Conservation (phyloP, 2,113 vertebrate genomes). For the Calyptommatus sinebrachiatus region DNA sequence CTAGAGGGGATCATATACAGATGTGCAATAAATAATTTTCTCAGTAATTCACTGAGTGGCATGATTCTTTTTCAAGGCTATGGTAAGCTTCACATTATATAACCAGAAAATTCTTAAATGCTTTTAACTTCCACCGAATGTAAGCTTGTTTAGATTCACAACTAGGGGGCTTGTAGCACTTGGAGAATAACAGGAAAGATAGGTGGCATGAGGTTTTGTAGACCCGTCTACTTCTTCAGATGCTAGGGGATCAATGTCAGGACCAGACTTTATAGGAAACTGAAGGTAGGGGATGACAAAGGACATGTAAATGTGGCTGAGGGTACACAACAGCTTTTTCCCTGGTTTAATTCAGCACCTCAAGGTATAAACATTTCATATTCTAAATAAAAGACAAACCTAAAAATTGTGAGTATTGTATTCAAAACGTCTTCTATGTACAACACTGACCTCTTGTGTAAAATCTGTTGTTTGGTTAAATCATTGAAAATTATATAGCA, state of each 20-base stretch:
- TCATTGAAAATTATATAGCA: constrained; percentile 16
- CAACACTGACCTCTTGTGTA: constrained; percentile 42
- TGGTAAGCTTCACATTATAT: neutral
- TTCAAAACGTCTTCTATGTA: constrained; percentile 35
- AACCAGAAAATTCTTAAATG: neutral
- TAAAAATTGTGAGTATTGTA: constrained; percentile 48
- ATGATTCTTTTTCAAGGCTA: neutral
- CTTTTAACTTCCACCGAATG: neutral
- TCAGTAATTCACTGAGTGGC: neutral
- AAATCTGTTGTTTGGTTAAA: constrained; percentile 29
- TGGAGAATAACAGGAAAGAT: too few relatives aligned
- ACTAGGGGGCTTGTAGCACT: neutral
- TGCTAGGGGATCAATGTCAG: too few relatives aligned
- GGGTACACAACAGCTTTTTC: too few relatives aligned
- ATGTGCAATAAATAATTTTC: neutral
- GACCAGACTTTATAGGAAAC: too few relatives aligned
- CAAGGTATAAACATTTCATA: neutral
- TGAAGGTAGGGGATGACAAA: too few relatives aligned
- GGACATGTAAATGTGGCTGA: too few relatives aligned
- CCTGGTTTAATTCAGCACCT: neutral
- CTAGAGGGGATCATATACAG: neutral
- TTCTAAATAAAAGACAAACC: constrained; percentile 42
- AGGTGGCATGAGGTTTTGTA: too few relatives aligned
- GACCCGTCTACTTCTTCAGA: too few relatives aligned
- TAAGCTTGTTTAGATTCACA: neutral